phyloP scores from a whole-genome alignment of 2,797 vertebrate genomes.

The Hydrolagus colliei region DNA sequence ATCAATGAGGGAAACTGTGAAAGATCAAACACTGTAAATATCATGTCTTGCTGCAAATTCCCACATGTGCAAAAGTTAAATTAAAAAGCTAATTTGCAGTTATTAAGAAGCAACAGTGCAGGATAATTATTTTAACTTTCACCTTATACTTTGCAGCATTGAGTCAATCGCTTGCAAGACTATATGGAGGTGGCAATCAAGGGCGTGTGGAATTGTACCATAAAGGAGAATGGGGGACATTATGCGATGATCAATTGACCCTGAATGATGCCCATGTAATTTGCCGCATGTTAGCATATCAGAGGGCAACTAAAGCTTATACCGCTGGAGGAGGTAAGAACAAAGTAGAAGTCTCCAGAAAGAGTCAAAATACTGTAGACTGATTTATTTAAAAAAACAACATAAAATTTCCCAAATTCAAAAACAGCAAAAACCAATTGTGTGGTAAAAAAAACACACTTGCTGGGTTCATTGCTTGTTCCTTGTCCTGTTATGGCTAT shows the following conservation, averaged over 20 bases:
- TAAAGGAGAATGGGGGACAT: conserved; percentile 62
- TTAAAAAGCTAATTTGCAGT: neutral
- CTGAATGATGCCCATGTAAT: conserved; percentile 52
- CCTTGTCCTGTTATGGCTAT: too few species aligned
- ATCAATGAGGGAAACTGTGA: too few species aligned
- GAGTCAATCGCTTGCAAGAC: conserved; percentile 33
- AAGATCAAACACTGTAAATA: too few species aligned
- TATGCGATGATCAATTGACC: conserved; percentile 72
- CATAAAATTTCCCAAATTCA: neutral
- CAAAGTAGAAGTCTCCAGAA: neutral
- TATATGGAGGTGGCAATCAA: conserved; percentile 17
- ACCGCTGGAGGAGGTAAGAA: conserved; percentile 49
- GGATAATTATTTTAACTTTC: neutral
- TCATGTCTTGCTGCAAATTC: too few species aligned
- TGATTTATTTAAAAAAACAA: neutral
- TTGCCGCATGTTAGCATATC: conserved; percentile 73
- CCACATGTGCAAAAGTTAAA: neutral
- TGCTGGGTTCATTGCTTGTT: too few species aligned
- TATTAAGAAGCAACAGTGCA: neutral
- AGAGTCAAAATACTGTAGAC: neutral
- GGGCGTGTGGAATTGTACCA: conserved; percentile 71
- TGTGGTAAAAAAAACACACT: too few species aligned
- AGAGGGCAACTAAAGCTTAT: rapidly evolving
- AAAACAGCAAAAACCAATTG: neutral
- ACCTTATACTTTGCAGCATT: neutral